A percentile compares a stretch with the other conserved stretches of the same genome.
Conservation (phyloP, 1,140 invertebrate species). For the Holcopasites calliopsidis region DNA sequence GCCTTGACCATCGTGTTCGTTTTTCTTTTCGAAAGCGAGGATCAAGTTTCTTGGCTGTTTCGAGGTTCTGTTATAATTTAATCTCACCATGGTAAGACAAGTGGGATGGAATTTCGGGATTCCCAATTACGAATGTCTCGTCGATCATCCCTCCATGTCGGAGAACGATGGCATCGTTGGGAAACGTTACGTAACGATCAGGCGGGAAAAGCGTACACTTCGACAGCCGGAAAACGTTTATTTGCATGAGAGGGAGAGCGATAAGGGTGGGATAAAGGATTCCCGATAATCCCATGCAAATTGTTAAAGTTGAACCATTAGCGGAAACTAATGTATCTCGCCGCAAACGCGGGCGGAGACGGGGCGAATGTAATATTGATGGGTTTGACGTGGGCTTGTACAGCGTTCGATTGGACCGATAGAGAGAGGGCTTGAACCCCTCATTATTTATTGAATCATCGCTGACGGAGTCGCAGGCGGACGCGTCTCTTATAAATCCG, state of each 20-base stretch:
- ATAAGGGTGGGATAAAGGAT: slow-evolving; percentile 50
- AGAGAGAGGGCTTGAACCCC: slow-evolving; percentile 50
- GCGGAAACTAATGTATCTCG: slow-evolving; percentile 70
- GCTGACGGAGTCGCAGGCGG: slow-evolving; percentile 42
- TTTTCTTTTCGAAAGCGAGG: not conserved
- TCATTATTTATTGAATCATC: slow-evolving; percentile 71
- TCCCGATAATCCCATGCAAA: slow-evolving; percentile 73
- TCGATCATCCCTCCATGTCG: slow-evolving; percentile 23
- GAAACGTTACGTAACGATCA: slow-evolving; percentile 46
- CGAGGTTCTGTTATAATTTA: not conserved
- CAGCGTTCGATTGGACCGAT: slow-evolving; percentile 51
- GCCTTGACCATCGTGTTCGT: not conserved
- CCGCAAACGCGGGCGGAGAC: slow-evolving; percentile 48
- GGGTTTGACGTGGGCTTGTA: slow-evolving; percentile 68
- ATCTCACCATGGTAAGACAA: not conserved
- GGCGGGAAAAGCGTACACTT: slow-evolving; percentile 11
- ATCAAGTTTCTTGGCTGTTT: not conserved
- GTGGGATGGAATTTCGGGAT: not conserved
- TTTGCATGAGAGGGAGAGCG: slow-evolving; percentile 51
- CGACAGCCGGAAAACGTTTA: slow-evolving; percentile 55
- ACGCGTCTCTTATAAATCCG: slow-evolving; percentile 26
- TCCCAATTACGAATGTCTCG: not conserved
- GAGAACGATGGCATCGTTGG: not conserved
- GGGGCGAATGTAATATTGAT: slow-evolving; percentile 70
- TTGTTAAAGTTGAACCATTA: slow-evolving; percentile 73